These are phyloP conservation scores for Linnaemya vulpina DNA, from an alignment of 2,888 invertebrate species.

Conservation along the genomic window DNA sequence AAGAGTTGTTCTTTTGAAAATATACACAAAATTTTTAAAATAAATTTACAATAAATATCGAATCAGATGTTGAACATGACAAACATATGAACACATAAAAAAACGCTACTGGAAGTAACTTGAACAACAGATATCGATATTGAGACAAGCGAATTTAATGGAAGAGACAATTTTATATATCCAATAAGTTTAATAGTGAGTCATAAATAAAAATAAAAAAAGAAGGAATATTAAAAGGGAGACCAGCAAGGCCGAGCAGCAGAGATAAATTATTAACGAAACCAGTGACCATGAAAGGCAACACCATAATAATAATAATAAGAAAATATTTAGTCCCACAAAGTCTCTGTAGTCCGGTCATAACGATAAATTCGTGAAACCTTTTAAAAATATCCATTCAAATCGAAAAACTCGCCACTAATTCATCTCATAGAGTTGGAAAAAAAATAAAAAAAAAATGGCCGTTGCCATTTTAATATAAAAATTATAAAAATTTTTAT, in stretches of 20 bases:
- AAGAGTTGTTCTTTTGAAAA: background rate
- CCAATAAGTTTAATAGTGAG: conserved; percentile 43
- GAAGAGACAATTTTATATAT: conserved; percentile 44
- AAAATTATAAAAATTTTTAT: too few relatives aligned
- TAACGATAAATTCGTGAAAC: background rate
- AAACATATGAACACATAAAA: too few relatives aligned
- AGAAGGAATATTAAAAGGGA: conserved; percentile 30
- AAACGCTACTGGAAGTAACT: background rate
- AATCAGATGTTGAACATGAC: background rate
- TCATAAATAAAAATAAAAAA: conserved; percentile 48
- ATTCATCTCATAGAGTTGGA: too few relatives aligned
- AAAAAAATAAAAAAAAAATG: too few relatives aligned
- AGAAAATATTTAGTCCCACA: background rate
- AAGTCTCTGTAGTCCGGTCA: background rate
- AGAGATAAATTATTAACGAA: conserved; percentile 19
- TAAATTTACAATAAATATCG: conserved; percentile 5
- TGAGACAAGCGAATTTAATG: conserved; percentile 43
- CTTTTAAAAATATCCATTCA: too few relatives aligned
- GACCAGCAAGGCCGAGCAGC: too few relatives aligned
- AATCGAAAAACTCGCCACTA: too few relatives aligned
- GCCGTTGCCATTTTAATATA: too few relatives aligned
- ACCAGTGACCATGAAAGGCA: conserved; percentile 29
- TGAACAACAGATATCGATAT: conserved; percentile 36
- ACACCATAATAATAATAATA: background rate
- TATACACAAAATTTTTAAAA: background rate